Percentiles rank a stretch among this genome's conserved stretches.
phyloP scores from a whole-genome alignment of 2,888 invertebrate species.

The Poecilus cupreus region DNA sequence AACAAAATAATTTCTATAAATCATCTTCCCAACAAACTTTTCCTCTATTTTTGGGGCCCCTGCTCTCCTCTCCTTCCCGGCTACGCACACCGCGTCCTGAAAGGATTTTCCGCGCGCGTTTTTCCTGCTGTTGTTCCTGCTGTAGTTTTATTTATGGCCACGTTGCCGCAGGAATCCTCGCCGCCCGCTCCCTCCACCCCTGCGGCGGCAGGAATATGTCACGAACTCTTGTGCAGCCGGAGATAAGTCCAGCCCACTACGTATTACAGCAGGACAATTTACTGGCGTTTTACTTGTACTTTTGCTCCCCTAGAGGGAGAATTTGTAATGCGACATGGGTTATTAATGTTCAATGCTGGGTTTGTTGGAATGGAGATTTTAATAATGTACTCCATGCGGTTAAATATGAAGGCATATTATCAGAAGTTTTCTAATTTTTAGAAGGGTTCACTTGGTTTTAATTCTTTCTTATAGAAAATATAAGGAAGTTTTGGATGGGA shows the following conservation, averaged over 20 bases:
- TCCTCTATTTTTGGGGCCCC: too few species aligned
- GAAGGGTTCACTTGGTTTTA: too few species aligned
- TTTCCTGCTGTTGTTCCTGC: constrained; percentile 8
- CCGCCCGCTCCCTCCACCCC: neutral
- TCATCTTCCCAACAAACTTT: too few species aligned
- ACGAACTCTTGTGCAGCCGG: constrained; percentile 25
- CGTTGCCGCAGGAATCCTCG: constrained; percentile 2
- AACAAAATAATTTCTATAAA: too few species aligned
- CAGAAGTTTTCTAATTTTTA: too few species aligned
- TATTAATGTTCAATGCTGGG: constrained; percentile 8
- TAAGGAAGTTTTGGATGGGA: too few species aligned
- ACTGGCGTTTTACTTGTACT: constrained; percentile 34
- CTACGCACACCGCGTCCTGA: too few species aligned
- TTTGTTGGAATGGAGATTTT: neutral
- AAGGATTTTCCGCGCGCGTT: neutral
- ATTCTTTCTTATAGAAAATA: too few species aligned
- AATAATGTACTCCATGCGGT: neutral
- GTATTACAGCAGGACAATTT: constrained; percentile 36
- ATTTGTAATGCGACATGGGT: constrained; percentile 31
- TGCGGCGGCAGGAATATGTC: constrained; percentile 12
- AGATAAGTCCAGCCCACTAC: constrained; percentile 34
- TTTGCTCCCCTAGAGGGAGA: neutral
- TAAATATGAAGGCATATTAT: too few species aligned
- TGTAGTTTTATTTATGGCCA: constrained; percentile 18
- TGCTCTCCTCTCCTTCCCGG: too few species aligned